phyloP scores from a whole-genome alignment of 2,888 invertebrate genomes.

The Melanchra persicariae region DNA sequence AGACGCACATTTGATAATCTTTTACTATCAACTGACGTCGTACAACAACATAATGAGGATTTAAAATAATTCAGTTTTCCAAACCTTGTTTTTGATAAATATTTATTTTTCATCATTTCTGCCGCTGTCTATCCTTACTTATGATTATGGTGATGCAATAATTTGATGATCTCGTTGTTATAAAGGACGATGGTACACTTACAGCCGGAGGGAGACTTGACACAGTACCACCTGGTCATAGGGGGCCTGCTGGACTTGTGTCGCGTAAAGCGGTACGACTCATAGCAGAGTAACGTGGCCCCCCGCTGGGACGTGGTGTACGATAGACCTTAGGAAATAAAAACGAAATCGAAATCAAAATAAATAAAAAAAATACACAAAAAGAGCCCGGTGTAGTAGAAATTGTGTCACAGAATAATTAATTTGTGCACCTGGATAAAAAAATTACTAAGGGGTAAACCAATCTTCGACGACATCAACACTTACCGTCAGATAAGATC shows the following conservation, averaged over 20 bases:
- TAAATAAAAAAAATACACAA: not conserved
- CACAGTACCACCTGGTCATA: constrained; percentile 39
- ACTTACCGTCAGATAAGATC: not conserved
- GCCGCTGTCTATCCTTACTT: not conserved
- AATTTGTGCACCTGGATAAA: not conserved
- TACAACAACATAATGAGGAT: not conserved
- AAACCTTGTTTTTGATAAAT: not conserved
- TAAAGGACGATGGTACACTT: constrained; percentile 35
- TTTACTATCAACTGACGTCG: not conserved
- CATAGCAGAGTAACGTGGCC: constrained; percentile 29
- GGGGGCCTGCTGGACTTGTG: constrained; percentile 44
- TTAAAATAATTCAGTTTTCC: not conserved
- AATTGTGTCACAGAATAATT: not conserved
- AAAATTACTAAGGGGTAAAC: not conserved
- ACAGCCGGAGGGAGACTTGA: constrained; percentile 22
- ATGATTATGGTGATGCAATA: constrained; percentile 29
- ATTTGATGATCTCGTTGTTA: constrained; percentile 11
- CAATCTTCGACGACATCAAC: not conserved
- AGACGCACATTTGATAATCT: not conserved
- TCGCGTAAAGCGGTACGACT: constrained; percentile 29
- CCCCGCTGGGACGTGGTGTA: constrained; percentile 25
- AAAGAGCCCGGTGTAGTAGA: not conserved
- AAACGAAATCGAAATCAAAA: not conserved
- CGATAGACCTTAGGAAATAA: constrained; percentile 22
- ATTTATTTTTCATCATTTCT: not conserved